Base-by-base conservation (phyloP, 1,140 invertebrate genomes). In the Zeugodacus cucurbitae region DNA sequence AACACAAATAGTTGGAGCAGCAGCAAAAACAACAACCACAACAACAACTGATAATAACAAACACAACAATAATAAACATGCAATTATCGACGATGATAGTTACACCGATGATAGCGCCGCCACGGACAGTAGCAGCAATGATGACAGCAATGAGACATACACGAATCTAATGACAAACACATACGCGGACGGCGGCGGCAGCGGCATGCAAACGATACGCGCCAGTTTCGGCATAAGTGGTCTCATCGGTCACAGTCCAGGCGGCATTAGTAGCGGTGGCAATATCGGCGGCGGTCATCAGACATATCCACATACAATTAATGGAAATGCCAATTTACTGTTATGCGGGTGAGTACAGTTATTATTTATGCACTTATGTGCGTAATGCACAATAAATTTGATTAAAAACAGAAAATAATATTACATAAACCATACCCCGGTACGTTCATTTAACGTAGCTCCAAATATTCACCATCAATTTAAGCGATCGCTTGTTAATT, bases 241-340 rank as follows among this genome's bases (percentile, higher is more conserved):
- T 86, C 88, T 89, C 78, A 89, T 85, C 37, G 90, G 90, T 87
- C 89, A 89, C 44, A 89, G 88, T 22, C 59, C 74, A 82, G 88
- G 89, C n/a, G 74, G 89, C 32, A 74, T 88, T 1, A 90, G 89
- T 87, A 89, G 90, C 62, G 89, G 59, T 29, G 89, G 91, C 87
- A 87, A 89, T 74, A 89, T 78, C n/a, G 90, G 90, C 82, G 88
- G 89, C 48, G 89, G 89, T 11, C 64, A 89, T 34, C 90, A 90
- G 90, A 93, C 91, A 88, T 93, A 93, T 90, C 89, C 91, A 70
- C 91, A 93, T 89, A 90, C 91, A 88, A 92, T 95, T 88, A 95
- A 95, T 93, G 95, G 95, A 89, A 95, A 95, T 89, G 95, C 95
- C 88, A 96, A 96, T 91, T 94, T 96, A 87, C 93, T 95, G 89